Evolutionary conservation across 1,140 invertebrate species (phyloP).

Genomic region (Panagrolaimus sp.): DNA sequence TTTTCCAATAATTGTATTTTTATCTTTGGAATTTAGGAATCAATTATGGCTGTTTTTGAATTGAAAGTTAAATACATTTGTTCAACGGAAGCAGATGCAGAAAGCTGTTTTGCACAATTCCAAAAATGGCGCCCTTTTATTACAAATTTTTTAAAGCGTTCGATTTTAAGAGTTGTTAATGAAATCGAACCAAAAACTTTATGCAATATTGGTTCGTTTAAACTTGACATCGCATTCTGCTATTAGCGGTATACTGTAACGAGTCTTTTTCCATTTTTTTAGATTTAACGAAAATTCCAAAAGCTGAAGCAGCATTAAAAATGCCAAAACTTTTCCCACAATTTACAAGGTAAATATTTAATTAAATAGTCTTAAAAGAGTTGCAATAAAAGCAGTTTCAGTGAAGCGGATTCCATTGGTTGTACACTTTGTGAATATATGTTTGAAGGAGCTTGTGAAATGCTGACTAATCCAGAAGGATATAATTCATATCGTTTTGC

Average conservation of each 20-base stretch:
- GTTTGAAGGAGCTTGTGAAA: neutral
- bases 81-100: neutral
- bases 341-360: too few species aligned
- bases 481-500: neutral
- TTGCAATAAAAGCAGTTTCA: too few species aligned
- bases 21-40: neutral
- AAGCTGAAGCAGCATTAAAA: neutral
- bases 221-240: too few species aligned
- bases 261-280: too few species aligned
- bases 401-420: neutral
- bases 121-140: neutral
- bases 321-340: neutral
- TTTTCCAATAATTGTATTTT: neutral
- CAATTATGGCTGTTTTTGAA: neutral
- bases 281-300: neutral
- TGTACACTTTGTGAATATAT: neutral
- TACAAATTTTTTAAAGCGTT: conserved; percentile 2
- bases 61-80: neutral
- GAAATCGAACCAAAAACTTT: neutral
- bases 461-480: neutral
- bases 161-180: neutral
- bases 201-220: neutral
- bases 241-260: too few species aligned
- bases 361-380: too few species aligned
- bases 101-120: neutral